Conservation (phyloP, 1,140 invertebrate species). For the Halesus radiatus region DNA sequence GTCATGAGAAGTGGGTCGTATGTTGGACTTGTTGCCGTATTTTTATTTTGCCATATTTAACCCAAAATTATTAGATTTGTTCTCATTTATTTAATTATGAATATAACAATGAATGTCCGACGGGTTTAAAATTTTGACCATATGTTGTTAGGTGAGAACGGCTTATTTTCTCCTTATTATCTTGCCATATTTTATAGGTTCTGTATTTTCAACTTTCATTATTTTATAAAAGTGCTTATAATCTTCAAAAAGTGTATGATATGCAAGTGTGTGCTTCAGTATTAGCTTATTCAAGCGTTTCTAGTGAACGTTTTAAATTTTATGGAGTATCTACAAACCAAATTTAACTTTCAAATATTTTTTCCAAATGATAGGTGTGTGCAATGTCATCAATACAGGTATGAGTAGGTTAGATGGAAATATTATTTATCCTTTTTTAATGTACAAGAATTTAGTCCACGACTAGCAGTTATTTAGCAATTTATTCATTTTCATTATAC, state of each 20-base stretch:
- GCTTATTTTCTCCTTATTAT: slow-evolving; percentile 32
- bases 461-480: neutral
- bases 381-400: slow-evolving; percentile 45
- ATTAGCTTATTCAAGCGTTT: slow-evolving; percentile 10
- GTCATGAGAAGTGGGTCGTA: slow-evolving; percentile 67
- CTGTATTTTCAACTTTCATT: slow-evolving; percentile 48
- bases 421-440: slow-evolving; percentile 13
- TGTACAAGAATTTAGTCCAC: neutral
- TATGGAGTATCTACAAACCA: neutral
- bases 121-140: slow-evolving; percentile 36
- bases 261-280: neutral
- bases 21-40: slow-evolving; percentile 60
- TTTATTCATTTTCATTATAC: slow-evolving; percentile 8
- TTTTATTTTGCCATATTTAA: slow-evolving; percentile 56
- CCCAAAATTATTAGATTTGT: slow-evolving; percentile 32
- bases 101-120: slow-evolving; percentile 33
- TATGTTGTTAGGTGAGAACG: slow-evolving; percentile 36
- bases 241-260: slow-evolving; percentile 8
- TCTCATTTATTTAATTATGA: slow-evolving; percentile 21
- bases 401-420: slow-evolving; percentile 35
- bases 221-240: slow-evolving; percentile 32
- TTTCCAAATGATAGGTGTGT: slow-evolving; percentile 36
- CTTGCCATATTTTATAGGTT: slow-evolving; percentile 49
- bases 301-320: neutral
- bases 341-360: slow-evolving; percentile 37